Percentiles rank a stretch among this genome's conserved stretches.
Conservation (phyloP, 2,888 invertebrate genomes). For the Palloptera scutellata region DNA sequence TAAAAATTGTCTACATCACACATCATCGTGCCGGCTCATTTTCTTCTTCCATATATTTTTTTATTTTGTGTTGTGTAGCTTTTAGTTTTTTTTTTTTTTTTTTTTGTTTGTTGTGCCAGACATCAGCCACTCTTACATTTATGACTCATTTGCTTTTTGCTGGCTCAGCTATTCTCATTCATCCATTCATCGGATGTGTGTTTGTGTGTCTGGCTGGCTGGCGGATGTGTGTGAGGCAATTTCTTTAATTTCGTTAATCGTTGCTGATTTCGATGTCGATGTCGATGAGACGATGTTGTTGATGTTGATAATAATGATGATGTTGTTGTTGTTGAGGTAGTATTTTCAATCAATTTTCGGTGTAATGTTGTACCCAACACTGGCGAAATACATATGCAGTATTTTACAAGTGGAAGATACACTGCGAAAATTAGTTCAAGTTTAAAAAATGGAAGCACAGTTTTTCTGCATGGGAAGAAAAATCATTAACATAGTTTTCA, state of each 20-base stretch:
- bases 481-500: too few relatives aligned
- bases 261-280: constrained; percentile 22
- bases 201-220: constrained; percentile 4
- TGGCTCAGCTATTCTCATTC: constrained; percentile 12
- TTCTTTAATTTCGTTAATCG: constrained; percentile 36
- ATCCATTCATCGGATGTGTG: constrained; percentile 3
- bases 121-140: not conserved
- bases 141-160: not conserved
- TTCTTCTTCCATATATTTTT: too few relatives aligned
- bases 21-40: constrained; percentile 4
- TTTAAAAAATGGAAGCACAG: too few relatives aligned
- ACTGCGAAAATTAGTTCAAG: too few relatives aligned
- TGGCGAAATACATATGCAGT: too few relatives aligned
- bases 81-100: too few relatives aligned
- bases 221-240: constrained; percentile 9
- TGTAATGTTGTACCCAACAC: too few relatives aligned
- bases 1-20: constrained; percentile 13
- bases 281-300: not conserved
- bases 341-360: constrained; percentile 8
- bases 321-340: not conserved
- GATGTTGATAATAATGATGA: constrained; percentile 12
- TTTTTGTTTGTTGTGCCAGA: too few relatives aligned
- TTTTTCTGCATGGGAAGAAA: too few relatives aligned
- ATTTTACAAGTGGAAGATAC: too few relatives aligned
- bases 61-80: too few relatives aligned